Evolutionary conservation across 2,888 invertebrate genomes (phyloP).

Genomic region (Odontothrips loti): DNA sequence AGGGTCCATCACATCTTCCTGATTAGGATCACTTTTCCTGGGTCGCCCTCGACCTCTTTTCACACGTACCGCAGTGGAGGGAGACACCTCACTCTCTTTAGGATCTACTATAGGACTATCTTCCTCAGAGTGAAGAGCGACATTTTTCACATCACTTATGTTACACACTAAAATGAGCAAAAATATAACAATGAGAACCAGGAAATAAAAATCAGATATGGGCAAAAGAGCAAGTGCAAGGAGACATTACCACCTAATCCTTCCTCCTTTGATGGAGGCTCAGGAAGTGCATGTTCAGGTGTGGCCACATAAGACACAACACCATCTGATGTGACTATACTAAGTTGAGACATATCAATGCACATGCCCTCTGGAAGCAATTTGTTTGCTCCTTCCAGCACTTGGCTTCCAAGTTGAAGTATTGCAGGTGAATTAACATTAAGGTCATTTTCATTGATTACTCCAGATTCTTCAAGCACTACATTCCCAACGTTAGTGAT

Average conservation of each 20-base stretch:
- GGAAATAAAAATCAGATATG: neutral
- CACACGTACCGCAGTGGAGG: neutral
- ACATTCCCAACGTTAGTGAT: slow-evolving; percentile 25
- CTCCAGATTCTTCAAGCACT: slow-evolving; percentile 8
- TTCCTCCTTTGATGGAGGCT: neutral
- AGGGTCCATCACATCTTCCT: slow-evolving; percentile 34
- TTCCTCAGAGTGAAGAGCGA: neutral
- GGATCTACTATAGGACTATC: neutral
- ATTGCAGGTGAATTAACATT: neutral
- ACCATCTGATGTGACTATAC: neutral
- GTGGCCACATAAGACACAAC: neutral
- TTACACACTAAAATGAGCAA: too few species aligned
- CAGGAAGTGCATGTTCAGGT: slow-evolving; percentile 18
- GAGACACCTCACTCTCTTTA: neutral
- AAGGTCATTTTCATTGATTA: neutral
- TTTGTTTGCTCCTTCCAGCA: neutral
- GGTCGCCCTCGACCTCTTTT: slow-evolving; percentile 37
- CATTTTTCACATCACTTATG: neutral
- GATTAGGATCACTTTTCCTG: slow-evolving; percentile 34
- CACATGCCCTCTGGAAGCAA: slow-evolving; percentile 3
- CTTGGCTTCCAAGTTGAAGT: neutral
- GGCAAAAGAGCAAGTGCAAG: too few species aligned
- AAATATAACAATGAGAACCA: neutral
- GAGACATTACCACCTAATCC: too few species aligned
- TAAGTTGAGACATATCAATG: slow-evolving; percentile 4